These are phyloP conservation scores for Lates calcarifer DNA, from an alignment of 2,113 vertebrate species.

Conservation along the genomic window DNA sequence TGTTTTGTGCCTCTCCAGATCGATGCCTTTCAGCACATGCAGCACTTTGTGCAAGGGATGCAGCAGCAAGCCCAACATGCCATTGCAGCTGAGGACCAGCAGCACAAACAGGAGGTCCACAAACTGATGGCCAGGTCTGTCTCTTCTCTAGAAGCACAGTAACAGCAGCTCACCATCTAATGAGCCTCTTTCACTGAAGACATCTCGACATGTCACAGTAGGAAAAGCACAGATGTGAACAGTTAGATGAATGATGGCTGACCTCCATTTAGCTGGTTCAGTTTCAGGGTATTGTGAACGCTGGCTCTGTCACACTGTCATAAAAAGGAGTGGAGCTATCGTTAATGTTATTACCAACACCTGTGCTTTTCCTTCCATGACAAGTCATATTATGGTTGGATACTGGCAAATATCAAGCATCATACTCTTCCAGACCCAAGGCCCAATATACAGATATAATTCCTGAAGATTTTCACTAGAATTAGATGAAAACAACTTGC, in stretches of 20 bases:
- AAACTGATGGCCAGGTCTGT: slow-evolving; percentile 99
- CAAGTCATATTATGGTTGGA: background rate
- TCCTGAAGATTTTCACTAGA: background rate
- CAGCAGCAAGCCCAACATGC: slow-evolving; percentile 97
- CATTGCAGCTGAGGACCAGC: slow-evolving; percentile 94
- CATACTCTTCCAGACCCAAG: background rate
- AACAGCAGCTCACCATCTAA: background rate
- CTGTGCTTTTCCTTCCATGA: background rate
- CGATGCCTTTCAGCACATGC: slow-evolving; percentile 98
- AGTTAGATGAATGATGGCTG: background rate
- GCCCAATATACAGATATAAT: background rate
- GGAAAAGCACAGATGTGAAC: slow-evolving; percentile 1
- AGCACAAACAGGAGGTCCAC: slow-evolving; percentile 96
- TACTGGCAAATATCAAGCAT: slow-evolving; percentile 12
- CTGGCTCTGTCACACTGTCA: background rate
- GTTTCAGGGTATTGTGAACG: background rate
- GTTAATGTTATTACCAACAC: slow-evolving; percentile 1
- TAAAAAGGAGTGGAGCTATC: background rate
- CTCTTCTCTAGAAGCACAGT: background rate
- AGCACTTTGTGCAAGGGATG: slow-evolving; percentile 96
- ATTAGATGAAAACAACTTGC: no score
- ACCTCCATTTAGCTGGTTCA: background rate
- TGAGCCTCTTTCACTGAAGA: background rate
- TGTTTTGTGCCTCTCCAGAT: slow-evolving; percentile 83
- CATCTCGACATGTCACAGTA: background rate